Conservation (phyloP, 2,113 vertebrate species). For the Hydrolagus affinis region DNA sequence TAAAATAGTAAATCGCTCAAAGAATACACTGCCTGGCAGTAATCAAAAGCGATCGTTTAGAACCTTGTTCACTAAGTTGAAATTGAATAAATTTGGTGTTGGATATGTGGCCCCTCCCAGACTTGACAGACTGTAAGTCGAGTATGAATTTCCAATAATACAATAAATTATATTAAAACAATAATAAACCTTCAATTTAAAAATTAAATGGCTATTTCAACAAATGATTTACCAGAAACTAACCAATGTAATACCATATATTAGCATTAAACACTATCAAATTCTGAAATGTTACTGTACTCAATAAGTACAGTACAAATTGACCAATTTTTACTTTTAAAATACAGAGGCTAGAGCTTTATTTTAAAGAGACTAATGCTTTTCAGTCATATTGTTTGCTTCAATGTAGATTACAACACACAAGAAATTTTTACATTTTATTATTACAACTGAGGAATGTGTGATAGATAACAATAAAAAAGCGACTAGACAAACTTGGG, state of each 20-base stretch:
- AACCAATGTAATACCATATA: conserved; percentile 18
- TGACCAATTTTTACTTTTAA: conserved; percentile 11
- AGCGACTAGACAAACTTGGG: conserved; percentile 16
- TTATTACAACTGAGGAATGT: conserved; percentile 45
- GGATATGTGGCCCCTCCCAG: not conserved
- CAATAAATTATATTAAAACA: not conserved
- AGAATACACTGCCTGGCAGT: not conserved
- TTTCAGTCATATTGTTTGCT: conserved; percentile 9
- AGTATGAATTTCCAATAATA: not conserved
- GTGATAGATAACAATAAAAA: conserved; percentile 34
- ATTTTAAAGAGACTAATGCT: conserved; percentile 12
- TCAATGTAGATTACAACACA: conserved; percentile 49
- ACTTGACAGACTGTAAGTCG: not conserved
- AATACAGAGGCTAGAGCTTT: conserved; percentile 31
- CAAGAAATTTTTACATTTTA: conserved; percentile 54
- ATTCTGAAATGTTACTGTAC: conserved; percentile 19
- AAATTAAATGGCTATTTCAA: not conserved
- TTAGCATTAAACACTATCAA: conserved; percentile 8
- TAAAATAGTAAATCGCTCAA: not conserved
- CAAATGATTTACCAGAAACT: not conserved
- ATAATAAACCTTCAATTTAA: not conserved
- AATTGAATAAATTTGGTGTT: not conserved
- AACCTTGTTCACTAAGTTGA: too few species aligned
- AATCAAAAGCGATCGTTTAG: not conserved
- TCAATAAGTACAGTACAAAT: conserved; percentile 23